Conservation (phyloP, 2,888 invertebrate genomes). For the Xestia c-nigrum region DNA sequence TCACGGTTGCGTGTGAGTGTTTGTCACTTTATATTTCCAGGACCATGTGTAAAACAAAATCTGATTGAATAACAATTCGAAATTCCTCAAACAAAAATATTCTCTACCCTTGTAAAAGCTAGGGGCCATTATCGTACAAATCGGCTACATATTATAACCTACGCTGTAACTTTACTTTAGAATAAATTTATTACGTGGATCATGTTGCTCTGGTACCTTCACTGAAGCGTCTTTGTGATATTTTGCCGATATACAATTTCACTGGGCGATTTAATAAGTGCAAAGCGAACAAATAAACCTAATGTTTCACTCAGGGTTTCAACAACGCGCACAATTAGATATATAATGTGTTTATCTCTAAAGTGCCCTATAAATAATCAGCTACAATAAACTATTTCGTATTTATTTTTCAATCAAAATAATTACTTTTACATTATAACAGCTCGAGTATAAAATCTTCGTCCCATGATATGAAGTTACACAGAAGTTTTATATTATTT, state of each 20-base stretch:
- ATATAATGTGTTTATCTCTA: slow-evolving; percentile 13
- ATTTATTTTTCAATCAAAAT: slow-evolving; percentile 26
- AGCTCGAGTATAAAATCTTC: slow-evolving; percentile 28
- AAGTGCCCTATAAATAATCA: slow-evolving; percentile 14
- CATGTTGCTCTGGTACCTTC: slow-evolving; percentile 52
- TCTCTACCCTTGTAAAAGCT: slow-evolving; percentile 26
- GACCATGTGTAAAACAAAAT: not conserved
- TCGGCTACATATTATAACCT: slow-evolving; percentile 40
- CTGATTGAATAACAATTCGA: not conserved
- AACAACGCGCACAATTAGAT: slow-evolving; percentile 19
- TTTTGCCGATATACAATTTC: slow-evolving; percentile 43
- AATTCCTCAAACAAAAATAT: not conserved
- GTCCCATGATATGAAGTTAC: slow-evolving; percentile 37
- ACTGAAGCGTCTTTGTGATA: slow-evolving; percentile 64
- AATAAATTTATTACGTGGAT: slow-evolving; percentile 57
- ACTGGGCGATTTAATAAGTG: slow-evolving; percentile 32
- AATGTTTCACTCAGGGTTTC: slow-evolving; percentile 11
- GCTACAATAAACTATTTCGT: slow-evolving; percentile 35
- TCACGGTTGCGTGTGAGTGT: not conserved
- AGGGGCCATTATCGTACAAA: slow-evolving; percentile 18
- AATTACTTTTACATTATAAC: slow-evolving; percentile 9
- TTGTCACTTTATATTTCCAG: not conserved
- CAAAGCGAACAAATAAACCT: not conserved
- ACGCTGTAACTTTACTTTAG: slow-evolving; percentile 55
- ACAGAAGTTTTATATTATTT: slow-evolving; percentile 18